phyloP scores from a whole-genome alignment of 2,113 vertebrate species.

The Desmodus rotundus region DNA sequence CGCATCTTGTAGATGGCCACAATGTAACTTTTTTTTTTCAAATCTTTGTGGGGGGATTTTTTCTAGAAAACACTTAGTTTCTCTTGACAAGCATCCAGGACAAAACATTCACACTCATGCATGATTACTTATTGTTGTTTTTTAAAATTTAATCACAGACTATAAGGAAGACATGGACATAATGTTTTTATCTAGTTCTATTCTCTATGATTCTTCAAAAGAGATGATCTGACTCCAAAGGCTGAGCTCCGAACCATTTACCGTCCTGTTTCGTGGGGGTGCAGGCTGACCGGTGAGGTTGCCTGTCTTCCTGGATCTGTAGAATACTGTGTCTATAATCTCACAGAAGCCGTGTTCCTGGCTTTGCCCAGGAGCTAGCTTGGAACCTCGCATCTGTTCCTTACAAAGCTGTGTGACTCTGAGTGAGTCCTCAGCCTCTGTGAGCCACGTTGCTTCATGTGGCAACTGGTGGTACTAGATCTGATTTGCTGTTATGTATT shows the following conservation, averaged over 20 bases:
- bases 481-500: not conserved
- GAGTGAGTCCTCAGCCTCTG: not conserved
- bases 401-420: not conserved
- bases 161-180: not conserved
- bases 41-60: not conserved
- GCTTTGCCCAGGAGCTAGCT: not conserved
- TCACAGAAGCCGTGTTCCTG: not conserved
- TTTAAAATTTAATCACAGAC: not conserved
- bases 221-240: not conserved
- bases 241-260: not conserved
- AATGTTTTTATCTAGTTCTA: not conserved
- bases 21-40: not conserved
- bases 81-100: not conserved
- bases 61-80: conserved; percentile 36
- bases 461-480: not conserved
- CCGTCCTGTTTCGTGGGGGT: not conserved
- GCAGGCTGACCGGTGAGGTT: too few species aligned
- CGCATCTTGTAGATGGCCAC: not conserved
- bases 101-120: not conserved
- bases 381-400: not conserved
- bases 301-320: not conserved
- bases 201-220: not conserved
- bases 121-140: not conserved
- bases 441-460: not conserved
- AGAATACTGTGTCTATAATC: not conserved